Evolutionary conservation across 2,797 vertebrate species (phyloP).

Genomic region (Poeciliopsis paucimaculata): DNA sequence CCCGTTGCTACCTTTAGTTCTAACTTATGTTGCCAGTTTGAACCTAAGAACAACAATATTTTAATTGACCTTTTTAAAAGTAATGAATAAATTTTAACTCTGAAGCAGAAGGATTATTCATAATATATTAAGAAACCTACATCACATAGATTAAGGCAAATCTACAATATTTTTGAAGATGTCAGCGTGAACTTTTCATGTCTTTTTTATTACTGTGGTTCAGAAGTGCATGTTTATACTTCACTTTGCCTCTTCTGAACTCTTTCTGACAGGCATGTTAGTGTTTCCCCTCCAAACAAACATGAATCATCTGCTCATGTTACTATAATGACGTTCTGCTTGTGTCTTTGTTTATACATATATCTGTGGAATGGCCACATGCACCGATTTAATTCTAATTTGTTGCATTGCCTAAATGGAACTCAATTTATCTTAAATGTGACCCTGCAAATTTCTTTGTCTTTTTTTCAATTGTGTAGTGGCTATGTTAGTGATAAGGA

Average conservation of each 20-base stretch:
- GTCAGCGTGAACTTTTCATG: background rate
- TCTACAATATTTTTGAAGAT: background rate
- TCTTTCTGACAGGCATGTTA: constrained; percentile 8
- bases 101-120: background rate
- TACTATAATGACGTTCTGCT: background rate
- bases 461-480: background rate
- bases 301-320: background rate
- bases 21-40: background rate
- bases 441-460: background rate
- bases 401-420: background rate
- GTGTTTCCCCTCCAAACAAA: constrained; percentile 10
- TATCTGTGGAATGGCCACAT: background rate
- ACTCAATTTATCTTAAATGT: background rate
- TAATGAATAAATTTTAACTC: background rate
- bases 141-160: background rate
- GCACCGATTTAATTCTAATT: background rate
- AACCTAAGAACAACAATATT: background rate
- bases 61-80: background rate
- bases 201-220: background rate
- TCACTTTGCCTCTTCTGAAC: constrained; percentile 15
- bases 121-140: background rate
- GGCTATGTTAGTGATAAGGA: background rate
- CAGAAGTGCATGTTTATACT: constrained; percentile 20
- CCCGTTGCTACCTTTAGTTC: background rate
- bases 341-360: background rate